Percentiles rank a stretch among this genome's conserved stretches.
Conservation (phyloP, 2,113 vertebrate species). For the Aptenodytes patagonicus region DNA sequence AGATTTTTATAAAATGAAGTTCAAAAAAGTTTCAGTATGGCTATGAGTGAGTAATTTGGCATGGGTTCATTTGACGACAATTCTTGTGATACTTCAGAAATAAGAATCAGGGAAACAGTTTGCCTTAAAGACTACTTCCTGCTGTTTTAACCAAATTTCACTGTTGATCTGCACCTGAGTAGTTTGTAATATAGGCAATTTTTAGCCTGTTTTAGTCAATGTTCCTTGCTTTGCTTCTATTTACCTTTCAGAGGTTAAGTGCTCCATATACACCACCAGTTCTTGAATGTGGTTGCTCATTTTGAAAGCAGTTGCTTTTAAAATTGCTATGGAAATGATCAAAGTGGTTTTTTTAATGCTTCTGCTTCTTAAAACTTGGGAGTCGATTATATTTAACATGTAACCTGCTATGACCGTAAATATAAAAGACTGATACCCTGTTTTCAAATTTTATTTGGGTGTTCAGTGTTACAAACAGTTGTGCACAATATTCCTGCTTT, state of each 20-base stretch:
- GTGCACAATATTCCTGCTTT: not conserved
- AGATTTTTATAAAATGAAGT: not conserved
- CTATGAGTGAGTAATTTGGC: not conserved
- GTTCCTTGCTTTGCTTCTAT: not conserved
- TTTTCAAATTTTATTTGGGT: not conserved
- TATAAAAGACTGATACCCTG: not conserved
- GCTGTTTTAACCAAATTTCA: not conserved
- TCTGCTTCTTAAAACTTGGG: not conserved
- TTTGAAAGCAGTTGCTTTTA: not conserved
- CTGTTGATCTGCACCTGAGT: not conserved
- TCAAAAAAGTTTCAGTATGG: not conserved
- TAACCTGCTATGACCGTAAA: not conserved
- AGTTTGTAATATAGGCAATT: not conserved
- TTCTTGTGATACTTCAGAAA: not conserved
- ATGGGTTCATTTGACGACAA: not conserved
- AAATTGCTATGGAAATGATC: not conserved
- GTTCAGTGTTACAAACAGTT: not conserved
- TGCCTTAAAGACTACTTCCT: not conserved
- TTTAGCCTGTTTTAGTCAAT: not conserved
- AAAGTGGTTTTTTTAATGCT: not conserved
- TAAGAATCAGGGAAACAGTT: not conserved
- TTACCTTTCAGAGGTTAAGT: not conserved
- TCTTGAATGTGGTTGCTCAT: not conserved
- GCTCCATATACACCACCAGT: not conserved
- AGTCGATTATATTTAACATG: not conserved